Evolutionary conservation across 2,797 vertebrate species (phyloP).

Genomic region (Tarsius wallacei): DNA sequence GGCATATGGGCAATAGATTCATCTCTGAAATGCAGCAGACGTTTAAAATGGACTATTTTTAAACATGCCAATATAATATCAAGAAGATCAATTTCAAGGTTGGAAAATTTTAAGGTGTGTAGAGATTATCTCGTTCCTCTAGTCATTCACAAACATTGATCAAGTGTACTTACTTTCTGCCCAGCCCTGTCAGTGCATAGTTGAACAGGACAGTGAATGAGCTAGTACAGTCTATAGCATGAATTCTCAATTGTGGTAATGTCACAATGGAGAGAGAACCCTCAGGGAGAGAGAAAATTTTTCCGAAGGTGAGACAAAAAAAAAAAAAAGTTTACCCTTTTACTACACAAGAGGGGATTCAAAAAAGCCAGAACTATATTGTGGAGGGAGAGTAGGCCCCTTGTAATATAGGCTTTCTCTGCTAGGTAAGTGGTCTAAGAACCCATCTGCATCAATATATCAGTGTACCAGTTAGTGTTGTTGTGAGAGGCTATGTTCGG

Average conservation of each 20-base stretch:
- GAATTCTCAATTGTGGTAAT: not conserved
- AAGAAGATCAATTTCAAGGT: not conserved
- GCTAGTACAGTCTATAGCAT: rapidly evolving
- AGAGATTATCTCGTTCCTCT: not conserved
- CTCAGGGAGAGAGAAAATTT: not conserved
- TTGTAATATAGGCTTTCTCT: no score
- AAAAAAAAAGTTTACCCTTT: not conserved
- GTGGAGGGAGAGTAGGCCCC: no score
- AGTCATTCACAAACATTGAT: not conserved
- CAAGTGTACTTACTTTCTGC: not conserved
- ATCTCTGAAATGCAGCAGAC: not conserved
- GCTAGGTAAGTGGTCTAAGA: no score
- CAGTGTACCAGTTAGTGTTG: no score
- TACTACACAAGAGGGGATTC: not conserved
- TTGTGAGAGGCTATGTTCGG: no score
- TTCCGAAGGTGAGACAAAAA: not conserved
- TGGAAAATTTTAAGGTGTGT: not conserved
- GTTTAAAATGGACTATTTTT: conserved; percentile 20
- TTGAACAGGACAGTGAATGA: not conserved
- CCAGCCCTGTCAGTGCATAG: not conserved
- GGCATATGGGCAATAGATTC: not conserved
- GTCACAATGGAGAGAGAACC: not conserved
- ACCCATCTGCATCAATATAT: no score
- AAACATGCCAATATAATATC: not conserved
- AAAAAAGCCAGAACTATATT: no score